Percentiles rank a stretch among this genome's conserved stretches.
These are phyloP conservation scores for Acanthisitta chloris DNA, from an alignment of 2,113 vertebrate species.

Conservation along the genomic window DNA sequence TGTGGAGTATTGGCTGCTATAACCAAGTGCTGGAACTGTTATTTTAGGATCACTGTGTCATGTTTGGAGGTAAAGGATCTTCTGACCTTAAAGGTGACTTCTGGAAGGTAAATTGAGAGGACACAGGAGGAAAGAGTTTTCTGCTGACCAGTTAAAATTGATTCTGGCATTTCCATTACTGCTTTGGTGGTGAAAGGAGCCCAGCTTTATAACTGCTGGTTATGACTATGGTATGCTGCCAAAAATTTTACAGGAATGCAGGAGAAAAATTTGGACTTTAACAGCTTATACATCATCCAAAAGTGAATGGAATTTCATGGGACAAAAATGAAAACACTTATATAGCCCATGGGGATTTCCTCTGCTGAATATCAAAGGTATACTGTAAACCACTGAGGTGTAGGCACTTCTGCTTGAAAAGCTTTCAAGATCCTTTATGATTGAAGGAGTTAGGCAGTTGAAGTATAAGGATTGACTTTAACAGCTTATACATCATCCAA, in stretches of 20 bases:
- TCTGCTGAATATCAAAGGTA: conserved; percentile 24
- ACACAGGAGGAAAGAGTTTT: not conserved
- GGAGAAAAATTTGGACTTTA: not conserved
- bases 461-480: not conserved
- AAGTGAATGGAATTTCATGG: conserved; percentile 30
- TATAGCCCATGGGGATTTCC: not conserved
- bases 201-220: not conserved
- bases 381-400: conserved; percentile 1
- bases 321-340: conserved; percentile 18
- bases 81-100: not conserved
- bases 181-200: not conserved
- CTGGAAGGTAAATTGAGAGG: not conserved
- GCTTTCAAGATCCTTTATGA: conserved; percentile 16
- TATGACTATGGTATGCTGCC: not conserved
- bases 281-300: not conserved
- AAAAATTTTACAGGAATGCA: not conserved
- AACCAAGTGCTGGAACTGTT: not conserved
- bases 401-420: conserved; percentile 26
- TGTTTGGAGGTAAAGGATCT: not conserved
- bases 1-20: not conserved
- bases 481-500: too few relatives aligned
- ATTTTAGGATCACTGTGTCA: not conserved
- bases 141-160: not conserved
- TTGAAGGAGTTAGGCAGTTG: conserved; percentile 1
- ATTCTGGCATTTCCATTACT: not conserved